Evolutionary conservation across 2,797 vertebrate species (phyloP), one percentile per base, ranked within the genome.

Genomic region (Anguilla megastoma): DNA sequence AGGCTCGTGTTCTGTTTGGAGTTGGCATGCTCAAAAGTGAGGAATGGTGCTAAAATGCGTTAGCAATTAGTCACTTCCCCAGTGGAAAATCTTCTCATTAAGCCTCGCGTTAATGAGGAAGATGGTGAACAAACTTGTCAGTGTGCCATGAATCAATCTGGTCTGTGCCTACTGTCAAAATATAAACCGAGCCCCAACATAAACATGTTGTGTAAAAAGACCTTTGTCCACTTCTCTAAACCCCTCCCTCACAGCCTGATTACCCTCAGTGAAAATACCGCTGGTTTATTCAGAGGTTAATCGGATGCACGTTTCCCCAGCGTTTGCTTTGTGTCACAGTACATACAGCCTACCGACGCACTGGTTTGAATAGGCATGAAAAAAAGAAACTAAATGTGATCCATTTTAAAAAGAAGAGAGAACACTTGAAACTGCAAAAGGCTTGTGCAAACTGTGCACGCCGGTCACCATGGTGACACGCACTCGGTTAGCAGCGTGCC

Each of bases 61-160:
- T 91, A 88, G 88, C 89, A 90, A 91, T 91, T 89, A 91, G 86
- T 86, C 58, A 87, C 87, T 90, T 91, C 85, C 89, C 87, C 63
- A 27, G 88, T 88, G 90, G 88, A 91, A 90, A 87, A 87, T 89
- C 85, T 90, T 85, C 88, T 91, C 88, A 90, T 91, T 91, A 91
- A 88, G 87, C 82, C 80, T 74, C 88, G 85, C 66, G 86, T 87
- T 91, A 92, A 91, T 90, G 90, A 90, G 85, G 84, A 87, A 66
- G 74, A 87, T 86, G 86, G 90, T 90, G 91, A 90, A 87, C 74
- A 89, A 86, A 91, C 54, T 66, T 90, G 74, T 86, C 85, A 84
- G 89, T 84, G 60, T 88, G 84, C 79, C 86, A 84, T 74, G 52
- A 88, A 90, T 58, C 50, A 50, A 87, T 48, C 50, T 58, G 86